phyloP scores from a whole-genome alignment of 2,888 invertebrate species.

The Conchocele bisecta region DNA sequence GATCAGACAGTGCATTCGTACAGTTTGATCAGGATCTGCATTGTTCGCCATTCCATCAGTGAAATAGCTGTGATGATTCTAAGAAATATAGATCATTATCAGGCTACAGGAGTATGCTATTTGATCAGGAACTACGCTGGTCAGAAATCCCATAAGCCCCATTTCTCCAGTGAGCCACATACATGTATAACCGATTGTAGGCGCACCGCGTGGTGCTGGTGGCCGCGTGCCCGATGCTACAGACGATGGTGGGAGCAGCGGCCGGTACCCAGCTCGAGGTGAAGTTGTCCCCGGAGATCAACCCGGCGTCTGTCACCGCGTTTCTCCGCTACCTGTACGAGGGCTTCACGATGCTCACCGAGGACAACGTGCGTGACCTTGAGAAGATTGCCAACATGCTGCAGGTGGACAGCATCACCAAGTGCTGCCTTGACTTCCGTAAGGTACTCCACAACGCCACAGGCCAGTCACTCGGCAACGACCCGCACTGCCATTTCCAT shows the following conservation, averaged over 20 bases:
- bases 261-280: conserved; percentile 53
- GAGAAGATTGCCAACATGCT: conserved; percentile 57
- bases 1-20: too few relatives aligned
- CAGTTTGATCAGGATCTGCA: too few relatives aligned
- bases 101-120: too few relatives aligned
- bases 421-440: conserved; percentile 55
- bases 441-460: conserved; percentile 39
- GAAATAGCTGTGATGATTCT: too few relatives aligned
- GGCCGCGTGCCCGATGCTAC: conserved; percentile 63
- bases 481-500: conserved; percentile 43
- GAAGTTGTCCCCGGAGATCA: conserved; percentile 51
- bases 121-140: too few relatives aligned
- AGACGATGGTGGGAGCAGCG: conserved; percentile 54
- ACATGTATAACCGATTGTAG: conserved; percentile 22
- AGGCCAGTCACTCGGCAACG: conserved; percentile 22
- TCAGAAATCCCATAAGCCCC: too few relatives aligned
- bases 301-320: conserved; percentile 46
- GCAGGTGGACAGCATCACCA: conserved; percentile 58
- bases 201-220: conserved; percentile 56
- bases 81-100: too few relatives aligned
- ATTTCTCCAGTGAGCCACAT: not conserved
- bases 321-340: conserved; percentile 60
- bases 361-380: conserved; percentile 55
- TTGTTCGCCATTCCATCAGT: too few relatives aligned
- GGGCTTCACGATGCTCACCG: conserved; percentile 58